phyloP scores from a whole-genome alignment of 2,888 invertebrate species.

The Candidula unifasciata region DNA sequence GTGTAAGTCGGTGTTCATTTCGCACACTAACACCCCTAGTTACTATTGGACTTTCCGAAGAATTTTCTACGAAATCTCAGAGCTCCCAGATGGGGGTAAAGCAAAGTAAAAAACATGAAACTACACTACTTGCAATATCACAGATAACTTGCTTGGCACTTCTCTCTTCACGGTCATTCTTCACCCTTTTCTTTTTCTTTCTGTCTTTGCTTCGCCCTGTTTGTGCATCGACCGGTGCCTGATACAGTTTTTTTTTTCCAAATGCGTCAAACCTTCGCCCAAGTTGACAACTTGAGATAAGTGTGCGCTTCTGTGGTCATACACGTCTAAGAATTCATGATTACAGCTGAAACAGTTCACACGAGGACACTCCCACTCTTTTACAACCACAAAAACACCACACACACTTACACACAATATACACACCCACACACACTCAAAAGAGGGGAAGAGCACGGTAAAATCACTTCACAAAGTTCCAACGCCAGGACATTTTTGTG shows the following conservation, averaged over 20 bases:
- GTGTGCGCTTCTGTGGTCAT: constrained; percentile 18
- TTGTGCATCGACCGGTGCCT: constrained; percentile 57
- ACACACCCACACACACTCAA: too few relatives aligned
- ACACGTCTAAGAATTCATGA: constrained; percentile 43
- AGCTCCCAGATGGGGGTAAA: too few relatives aligned
- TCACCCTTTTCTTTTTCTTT: constrained; percentile 60
- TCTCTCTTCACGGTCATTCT: constrained; percentile 45
- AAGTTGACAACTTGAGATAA: constrained; percentile 54
- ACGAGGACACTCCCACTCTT: background rate
- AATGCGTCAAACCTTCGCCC: constrained; percentile 42
- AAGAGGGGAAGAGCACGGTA: background rate
- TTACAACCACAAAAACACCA: background rate
- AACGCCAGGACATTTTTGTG: constrained; percentile 46
- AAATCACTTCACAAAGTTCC: background rate
- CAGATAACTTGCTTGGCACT: background rate
- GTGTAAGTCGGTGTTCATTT: too few relatives aligned
- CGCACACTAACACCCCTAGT: too few relatives aligned
- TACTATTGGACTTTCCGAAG: too few relatives aligned
- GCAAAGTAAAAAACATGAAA: too few relatives aligned
- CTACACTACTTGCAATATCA: too few relatives aligned
- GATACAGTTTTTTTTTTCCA: constrained; percentile 55
- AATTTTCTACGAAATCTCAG: too few relatives aligned
- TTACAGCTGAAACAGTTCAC: constrained; percentile 42
- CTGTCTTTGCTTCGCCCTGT: constrained; percentile 55
- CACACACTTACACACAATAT: too few relatives aligned